Evolutionary conservation across 2,888 invertebrate genomes (phyloP).

Genomic region (Phania funesta): DNA sequence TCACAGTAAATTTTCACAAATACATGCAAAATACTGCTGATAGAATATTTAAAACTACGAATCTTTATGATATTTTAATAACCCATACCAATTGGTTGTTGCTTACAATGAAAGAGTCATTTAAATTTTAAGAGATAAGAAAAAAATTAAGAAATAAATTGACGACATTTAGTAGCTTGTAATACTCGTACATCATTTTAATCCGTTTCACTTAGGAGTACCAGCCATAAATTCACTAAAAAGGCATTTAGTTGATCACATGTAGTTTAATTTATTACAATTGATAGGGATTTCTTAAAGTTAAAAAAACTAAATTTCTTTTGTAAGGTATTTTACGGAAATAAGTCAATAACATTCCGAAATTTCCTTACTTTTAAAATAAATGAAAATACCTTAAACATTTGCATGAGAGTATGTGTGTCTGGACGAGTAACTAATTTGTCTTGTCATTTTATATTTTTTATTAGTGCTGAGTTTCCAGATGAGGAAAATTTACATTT

Average conservation of each 20-base stretch:
- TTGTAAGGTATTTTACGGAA: not conserved
- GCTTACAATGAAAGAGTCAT: not conserved
- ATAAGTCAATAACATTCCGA: conserved; percentile 24
- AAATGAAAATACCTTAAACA: not conserved
- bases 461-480: conserved; percentile 29
- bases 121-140: not conserved
- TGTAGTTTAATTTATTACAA: too few relatives aligned
- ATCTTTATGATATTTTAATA: conserved; percentile 13
- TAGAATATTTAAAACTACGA: conserved; percentile 27
- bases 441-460: conserved; percentile 27
- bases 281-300: not conserved
- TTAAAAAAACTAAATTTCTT: not conserved
- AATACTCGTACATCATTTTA: too few relatives aligned
- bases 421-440: not conserved
- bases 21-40: not conserved
- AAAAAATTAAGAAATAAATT: too few relatives aligned
- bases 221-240: too few relatives aligned
- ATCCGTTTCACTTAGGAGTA: too few relatives aligned
- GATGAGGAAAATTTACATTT: conserved; percentile 46
- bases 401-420: not conserved
- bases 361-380: not conserved
- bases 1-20: conserved; percentile 1
- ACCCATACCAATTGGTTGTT: not conserved
- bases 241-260: too few relatives aligned
- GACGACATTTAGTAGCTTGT: too few relatives aligned